Conservation (phyloP, 1,140 invertebrate genomes). For the Zaprionus capensis region DNA sequence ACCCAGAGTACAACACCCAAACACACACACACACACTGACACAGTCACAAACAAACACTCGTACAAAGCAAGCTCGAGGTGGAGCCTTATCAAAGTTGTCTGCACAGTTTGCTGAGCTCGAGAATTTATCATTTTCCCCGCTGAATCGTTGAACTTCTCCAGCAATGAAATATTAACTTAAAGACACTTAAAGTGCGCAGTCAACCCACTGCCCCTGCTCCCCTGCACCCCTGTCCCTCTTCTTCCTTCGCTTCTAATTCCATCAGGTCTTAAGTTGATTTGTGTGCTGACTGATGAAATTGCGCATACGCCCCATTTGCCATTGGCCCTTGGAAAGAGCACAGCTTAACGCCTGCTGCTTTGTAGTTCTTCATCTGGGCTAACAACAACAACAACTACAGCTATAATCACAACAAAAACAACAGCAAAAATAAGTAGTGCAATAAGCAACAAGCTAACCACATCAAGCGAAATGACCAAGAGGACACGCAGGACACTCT, state of each 20-base stretch:
- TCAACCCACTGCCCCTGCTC: background rate
- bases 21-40: constrained; percentile 15
- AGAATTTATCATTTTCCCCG: constrained; percentile 58
- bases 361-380: constrained; percentile 24
- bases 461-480: constrained; percentile 56
- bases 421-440: background rate
- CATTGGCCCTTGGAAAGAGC: background rate
- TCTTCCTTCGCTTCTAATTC: constrained; percentile 45
- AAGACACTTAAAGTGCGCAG: constrained; percentile 56
- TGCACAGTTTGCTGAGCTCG: constrained; percentile 51
- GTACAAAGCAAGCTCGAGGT: background rate
- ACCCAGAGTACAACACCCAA: constrained; percentile 9
- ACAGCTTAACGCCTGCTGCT: constrained; percentile 36
- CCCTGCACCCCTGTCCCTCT: background rate
- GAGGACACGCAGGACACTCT: constrained; percentile 4
- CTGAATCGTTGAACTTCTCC: constrained; percentile 26
- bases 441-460: constrained; percentile 45
- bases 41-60: constrained; percentile 6
- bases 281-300: constrained; percentile 52
- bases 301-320: constrained; percentile 43
- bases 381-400: background rate
- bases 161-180: constrained; percentile 56
- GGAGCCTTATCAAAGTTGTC: constrained; percentile 49
- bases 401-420: background rate
- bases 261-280: constrained; percentile 70